Percentiles rank a stretch among this genome's conserved stretches.
phyloP scores from a whole-genome alignment of 2,888 invertebrate genomes.

The Leptothorax acervorum region DNA sequence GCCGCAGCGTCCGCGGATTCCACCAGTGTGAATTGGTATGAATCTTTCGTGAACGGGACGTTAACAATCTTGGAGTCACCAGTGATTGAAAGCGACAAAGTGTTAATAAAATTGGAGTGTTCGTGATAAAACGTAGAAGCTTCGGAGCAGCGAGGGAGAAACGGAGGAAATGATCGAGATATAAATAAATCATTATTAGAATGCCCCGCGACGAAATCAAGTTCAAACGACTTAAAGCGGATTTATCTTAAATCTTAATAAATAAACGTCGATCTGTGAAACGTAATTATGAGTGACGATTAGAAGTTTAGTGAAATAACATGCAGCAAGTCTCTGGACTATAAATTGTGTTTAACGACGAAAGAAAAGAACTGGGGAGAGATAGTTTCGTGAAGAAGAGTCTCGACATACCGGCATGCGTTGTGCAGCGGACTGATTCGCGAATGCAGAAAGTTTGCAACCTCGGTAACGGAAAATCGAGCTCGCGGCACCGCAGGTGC shows the following conservation, averaged over 20 bases:
- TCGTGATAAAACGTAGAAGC: background rate
- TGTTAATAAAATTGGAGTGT: background rate
- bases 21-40: background rate
- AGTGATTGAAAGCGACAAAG: background rate
- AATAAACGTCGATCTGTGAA: background rate
- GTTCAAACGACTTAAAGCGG: background rate
- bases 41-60: background rate
- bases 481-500: background rate
- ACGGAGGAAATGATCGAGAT: background rate
- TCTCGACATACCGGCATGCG: background rate
- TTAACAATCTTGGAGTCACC: background rate
- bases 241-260: background rate
- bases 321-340: background rate
- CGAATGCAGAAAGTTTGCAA: conserved; percentile 8
- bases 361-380: background rate
- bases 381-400: background rate
- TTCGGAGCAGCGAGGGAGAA: background rate
- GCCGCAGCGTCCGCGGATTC: background rate
- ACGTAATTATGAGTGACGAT: background rate
- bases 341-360: conserved; percentile 6
- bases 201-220: background rate
- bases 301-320: background rate
- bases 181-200: background rate
- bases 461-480: conserved; percentile 30
- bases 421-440: background rate